A percentile compares a stretch with the other conserved stretches of the same genome.
phyloP scores from a whole-genome alignment of 2,888 invertebrate species.

The Ophion slaviceki region DNA sequence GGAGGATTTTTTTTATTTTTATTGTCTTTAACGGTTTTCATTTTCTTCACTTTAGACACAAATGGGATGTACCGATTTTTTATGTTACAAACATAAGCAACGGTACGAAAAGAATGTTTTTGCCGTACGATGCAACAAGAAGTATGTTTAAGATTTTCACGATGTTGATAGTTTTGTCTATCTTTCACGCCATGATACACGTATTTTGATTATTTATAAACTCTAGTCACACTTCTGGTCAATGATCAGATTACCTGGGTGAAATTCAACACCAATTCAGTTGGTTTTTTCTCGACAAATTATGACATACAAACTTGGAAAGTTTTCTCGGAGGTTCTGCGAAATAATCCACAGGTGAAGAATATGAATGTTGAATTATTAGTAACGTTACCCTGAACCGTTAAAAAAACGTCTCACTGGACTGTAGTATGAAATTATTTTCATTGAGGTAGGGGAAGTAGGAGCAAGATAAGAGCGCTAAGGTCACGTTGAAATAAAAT shows the following conservation, averaged over 20 bases:
- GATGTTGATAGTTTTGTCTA: background rate
- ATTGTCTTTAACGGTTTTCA: background rate
- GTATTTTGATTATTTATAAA: constrained; percentile 21
- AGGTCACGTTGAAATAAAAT: too few relatives aligned
- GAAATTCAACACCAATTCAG: constrained; percentile 69
- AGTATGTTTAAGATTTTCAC: background rate
- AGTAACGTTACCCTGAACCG: background rate
- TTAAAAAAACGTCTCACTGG: too few relatives aligned
- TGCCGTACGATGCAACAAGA: constrained; percentile 1
- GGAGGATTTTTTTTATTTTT: background rate
- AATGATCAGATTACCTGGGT: constrained; percentile 65
- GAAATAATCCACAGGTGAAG: constrained; percentile 52
- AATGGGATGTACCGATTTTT: constrained; percentile 51
- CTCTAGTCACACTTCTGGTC: constrained; percentile 62
- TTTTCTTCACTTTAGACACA: constrained; percentile 33
- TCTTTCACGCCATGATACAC: background rate
- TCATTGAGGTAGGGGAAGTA: too few relatives aligned
- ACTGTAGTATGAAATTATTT: background rate
- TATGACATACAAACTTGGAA: constrained; percentile 67
- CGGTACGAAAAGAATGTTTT: constrained; percentile 24
- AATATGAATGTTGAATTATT: background rate
- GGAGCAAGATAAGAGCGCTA: too few relatives aligned
- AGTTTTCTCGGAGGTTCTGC: constrained; percentile 59
- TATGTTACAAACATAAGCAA: constrained; percentile 30
- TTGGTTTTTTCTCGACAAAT: constrained; percentile 71